phyloP scores from a whole-genome alignment of 2,113 vertebrate genomes.

The Macquaria ambigua region DNA sequence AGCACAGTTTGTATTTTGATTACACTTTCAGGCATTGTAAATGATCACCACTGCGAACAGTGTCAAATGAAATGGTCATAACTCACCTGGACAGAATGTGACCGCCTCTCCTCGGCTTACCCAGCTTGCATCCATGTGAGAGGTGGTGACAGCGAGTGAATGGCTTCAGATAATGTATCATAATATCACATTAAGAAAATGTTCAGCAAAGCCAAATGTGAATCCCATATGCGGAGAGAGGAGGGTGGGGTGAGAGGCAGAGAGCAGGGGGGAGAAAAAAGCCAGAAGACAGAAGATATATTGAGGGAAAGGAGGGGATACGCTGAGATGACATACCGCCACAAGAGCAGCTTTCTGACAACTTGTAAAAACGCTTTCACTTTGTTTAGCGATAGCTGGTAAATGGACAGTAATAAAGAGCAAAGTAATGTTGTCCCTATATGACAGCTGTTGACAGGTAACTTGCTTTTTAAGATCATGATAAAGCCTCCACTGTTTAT shows the following conservation, averaged over 20 bases:
- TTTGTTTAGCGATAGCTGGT: constrained; percentile 25
- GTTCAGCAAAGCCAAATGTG: constrained; percentile 68
- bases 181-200: constrained; percentile 77
- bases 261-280: not conserved
- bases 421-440: not conserved
- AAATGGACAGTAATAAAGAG: constrained; percentile 48
- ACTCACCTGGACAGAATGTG: constrained; percentile 64
- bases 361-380: constrained; percentile 57
- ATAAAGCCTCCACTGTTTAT: constrained; percentile 20
- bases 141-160: constrained; percentile 76
- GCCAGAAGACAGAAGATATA: constrained; percentile 43
- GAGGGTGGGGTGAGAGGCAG: constrained; percentile 26
- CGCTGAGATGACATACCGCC: constrained; percentile 54
- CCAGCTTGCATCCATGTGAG: constrained; percentile 56
- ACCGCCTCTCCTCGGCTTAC: constrained; percentile 46
- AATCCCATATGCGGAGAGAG: constrained; percentile 73
- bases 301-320: constrained; percentile 39
- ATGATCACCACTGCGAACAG: constrained; percentile 54
- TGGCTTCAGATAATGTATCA: constrained; percentile 77
- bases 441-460: constrained; percentile 41
- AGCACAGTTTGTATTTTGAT: constrained; percentile 66
- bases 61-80: constrained; percentile 69
- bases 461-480: constrained; percentile 4
- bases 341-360: constrained; percentile 56
- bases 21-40: constrained; percentile 69